A percentile compares a stretch with the other conserved stretches of the same genome.
These are phyloP conservation scores for Triplophysa dalaica DNA, from an alignment of 2,113 vertebrate species.

Conservation along the genomic window DNA sequence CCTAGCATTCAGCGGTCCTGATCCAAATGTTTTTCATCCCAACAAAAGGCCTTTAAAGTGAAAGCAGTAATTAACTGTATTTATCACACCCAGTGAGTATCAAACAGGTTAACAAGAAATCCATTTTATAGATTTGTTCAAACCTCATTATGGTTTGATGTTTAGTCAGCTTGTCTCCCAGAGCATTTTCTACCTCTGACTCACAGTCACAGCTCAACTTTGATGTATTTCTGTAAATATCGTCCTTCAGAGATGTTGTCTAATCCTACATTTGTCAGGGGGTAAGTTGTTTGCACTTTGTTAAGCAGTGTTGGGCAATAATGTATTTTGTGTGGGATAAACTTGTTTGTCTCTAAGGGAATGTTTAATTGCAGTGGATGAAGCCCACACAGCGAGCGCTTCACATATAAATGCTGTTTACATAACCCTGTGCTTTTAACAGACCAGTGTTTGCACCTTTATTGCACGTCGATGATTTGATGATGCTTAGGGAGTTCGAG, in stretches of 20 bases:
- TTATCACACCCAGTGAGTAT: constrained; percentile 10
- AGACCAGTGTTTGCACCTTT: constrained; percentile 42
- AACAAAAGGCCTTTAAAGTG: background rate
- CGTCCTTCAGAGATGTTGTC: constrained; percentile 35
- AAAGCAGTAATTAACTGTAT: background rate
- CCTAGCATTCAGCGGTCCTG: too few species aligned
- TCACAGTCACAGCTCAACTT: constrained; percentile 18
- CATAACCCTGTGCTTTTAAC: constrained; percentile 45
- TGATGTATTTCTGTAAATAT: constrained; percentile 34
- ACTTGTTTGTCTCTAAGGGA: constrained; percentile 28
- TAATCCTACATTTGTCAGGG: constrained; percentile 48
- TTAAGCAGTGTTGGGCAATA: constrained; percentile 49
- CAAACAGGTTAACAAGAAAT: constrained; percentile 12
- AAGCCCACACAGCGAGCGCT: constrained; percentile 47
- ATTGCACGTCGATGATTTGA: constrained; percentile 53
- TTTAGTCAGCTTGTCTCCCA: constrained; percentile 3
- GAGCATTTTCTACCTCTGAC: constrained; percentile 22
- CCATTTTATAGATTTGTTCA: constrained; percentile 24
- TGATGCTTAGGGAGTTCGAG: background rate
- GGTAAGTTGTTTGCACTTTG: constrained; percentile 38
- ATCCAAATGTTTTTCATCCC: background rate
- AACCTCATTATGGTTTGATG: constrained; percentile 31
- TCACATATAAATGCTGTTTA: constrained; percentile 46
- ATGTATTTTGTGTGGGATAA: constrained; percentile 31
- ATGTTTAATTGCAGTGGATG: constrained; percentile 30